These are phyloP conservation scores for Camponotus fellah DNA, from an alignment of 2,888 invertebrate genomes.

Conservation along the genomic window DNA sequence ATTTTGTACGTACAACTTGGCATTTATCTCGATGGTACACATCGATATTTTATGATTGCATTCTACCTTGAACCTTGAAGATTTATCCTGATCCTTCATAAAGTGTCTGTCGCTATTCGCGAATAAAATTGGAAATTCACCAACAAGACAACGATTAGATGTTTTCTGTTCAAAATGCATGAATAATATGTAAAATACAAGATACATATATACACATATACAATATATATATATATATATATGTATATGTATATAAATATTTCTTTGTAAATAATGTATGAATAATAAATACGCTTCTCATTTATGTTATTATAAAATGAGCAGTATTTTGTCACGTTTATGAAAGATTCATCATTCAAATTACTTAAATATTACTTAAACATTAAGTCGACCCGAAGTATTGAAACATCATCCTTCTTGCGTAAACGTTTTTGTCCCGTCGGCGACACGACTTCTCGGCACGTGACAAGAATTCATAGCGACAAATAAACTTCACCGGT, in stretches of 20 bases:
- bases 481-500: slow-evolving; percentile 49
- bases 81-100: slow-evolving; percentile 59
- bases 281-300: not conserved
- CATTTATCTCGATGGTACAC: slow-evolving; percentile 3
- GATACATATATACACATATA: not conserved
- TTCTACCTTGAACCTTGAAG: slow-evolving; percentile 55
- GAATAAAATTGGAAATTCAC: slow-evolving; percentile 61
- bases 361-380: slow-evolving; percentile 19
- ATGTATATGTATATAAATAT: not conserved
- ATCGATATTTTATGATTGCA: slow-evolving; percentile 17
- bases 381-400: slow-evolving; percentile 22
- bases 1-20: not conserved
- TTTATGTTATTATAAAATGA: not conserved
- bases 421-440: slow-evolving; percentile 64
- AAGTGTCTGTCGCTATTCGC: slow-evolving; percentile 62
- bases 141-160: slow-evolving; percentile 55
- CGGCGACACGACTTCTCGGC: slow-evolving; percentile 65
- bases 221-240: too few species aligned
- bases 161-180: slow-evolving; percentile 51
- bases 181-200: slow-evolving; percentile 49
- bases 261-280: slow-evolving; percentile 3
- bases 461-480: slow-evolving; percentile 69
- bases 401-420: slow-evolving; percentile 71
- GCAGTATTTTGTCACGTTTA: slow-evolving; percentile 1
- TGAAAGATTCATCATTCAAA: slow-evolving; percentile 1